Conservation (phyloP, 2,113 vertebrate species). For the Phaethon lepturus region DNA sequence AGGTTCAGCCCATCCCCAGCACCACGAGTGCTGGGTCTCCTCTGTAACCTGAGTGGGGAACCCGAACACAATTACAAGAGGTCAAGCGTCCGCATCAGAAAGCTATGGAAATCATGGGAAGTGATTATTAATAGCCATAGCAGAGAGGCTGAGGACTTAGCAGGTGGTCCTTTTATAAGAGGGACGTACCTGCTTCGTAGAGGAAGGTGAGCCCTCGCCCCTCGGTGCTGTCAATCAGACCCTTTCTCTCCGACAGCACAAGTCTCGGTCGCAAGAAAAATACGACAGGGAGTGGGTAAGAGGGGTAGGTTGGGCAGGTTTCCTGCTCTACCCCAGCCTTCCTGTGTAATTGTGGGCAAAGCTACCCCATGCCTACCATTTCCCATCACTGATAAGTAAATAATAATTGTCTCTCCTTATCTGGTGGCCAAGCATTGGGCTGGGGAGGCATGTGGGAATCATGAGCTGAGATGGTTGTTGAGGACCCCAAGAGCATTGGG, state of each 20-base stretch:
- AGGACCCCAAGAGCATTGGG: neutral
- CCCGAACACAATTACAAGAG: neutral
- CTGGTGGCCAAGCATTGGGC: neutral
- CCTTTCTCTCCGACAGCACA: neutral
- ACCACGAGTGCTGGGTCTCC: neutral
- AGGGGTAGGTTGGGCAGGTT: neutral
- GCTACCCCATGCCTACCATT: rapidly evolving
- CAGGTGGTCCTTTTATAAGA: neutral
- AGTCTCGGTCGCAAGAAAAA: neutral
- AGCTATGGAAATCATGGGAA: slow-evolving; percentile 22
- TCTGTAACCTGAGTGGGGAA: slow-evolving; percentile 8
- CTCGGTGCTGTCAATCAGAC: slow-evolving; percentile 16
- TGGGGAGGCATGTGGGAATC: rapidly evolving
- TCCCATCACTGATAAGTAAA: neutral
- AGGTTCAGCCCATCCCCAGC: neutral
- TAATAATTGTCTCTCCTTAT: neutral
- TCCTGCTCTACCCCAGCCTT: neutral
- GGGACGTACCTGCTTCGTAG: neutral
- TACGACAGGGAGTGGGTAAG: rapidly evolving
- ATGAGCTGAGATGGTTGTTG: neutral
- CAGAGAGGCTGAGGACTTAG: slow-evolving; percentile 6
- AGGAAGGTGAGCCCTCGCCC: neutral
- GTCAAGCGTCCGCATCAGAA: neutral
- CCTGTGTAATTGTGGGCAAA: neutral
- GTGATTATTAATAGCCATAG: slow-evolving; percentile 39